phyloP scores from a whole-genome alignment of 2,797 vertebrate species.

The Chrysocyon brachyurus region DNA sequence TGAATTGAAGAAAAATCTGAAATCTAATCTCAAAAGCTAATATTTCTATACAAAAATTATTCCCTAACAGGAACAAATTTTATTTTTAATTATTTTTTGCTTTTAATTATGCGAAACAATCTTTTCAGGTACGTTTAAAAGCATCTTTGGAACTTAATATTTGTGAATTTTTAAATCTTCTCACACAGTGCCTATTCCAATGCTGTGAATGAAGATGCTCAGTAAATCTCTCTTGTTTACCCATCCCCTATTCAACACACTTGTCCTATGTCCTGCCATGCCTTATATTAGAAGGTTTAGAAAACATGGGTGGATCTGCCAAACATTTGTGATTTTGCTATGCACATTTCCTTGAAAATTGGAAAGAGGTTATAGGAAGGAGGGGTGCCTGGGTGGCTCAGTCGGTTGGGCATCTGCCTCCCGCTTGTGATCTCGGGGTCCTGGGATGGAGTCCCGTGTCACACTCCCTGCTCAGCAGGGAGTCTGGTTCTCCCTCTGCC shows the following conservation, averaged over 20 bases:
- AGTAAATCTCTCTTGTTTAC: constrained; percentile 1
- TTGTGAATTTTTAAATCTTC: constrained; percentile 23
- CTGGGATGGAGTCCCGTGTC: no score
- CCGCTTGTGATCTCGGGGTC: no score
- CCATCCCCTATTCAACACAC: background rate
- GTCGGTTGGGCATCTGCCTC: background rate
- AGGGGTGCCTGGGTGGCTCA: background rate
- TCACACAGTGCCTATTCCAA: background rate
- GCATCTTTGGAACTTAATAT: constrained; percentile 32
- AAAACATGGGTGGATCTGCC: background rate
- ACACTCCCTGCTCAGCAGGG: no score
- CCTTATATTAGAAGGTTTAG: background rate
- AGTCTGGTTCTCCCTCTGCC: no score
- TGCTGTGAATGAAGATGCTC: background rate
- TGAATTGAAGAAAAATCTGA: constrained; percentile 28
- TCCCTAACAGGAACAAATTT: background rate
- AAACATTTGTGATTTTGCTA: constrained; percentile 41
- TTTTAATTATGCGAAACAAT: constrained; percentile 12
- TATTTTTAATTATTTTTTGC: background rate
- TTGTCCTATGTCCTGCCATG: background rate
- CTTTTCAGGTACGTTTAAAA: constrained; percentile 60
- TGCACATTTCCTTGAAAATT: constrained; percentile 26
- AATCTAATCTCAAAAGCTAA: background rate
- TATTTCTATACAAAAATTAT: background rate
- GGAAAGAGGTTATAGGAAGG: background rate